Evolutionary conservation across 2,113 vertebrate species (phyloP).

Genomic region (Urocitellus parryii): DNA sequence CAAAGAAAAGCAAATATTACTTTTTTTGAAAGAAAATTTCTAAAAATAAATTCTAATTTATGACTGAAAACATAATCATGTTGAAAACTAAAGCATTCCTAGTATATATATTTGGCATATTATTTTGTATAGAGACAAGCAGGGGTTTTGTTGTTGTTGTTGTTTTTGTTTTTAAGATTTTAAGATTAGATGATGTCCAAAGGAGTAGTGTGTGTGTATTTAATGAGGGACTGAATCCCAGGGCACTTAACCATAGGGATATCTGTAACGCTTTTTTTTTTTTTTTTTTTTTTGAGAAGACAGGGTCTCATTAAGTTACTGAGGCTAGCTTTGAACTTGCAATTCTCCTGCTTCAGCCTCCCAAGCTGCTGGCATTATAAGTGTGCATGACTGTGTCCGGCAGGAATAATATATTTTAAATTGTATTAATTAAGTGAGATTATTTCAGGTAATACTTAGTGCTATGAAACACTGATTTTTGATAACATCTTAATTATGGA

Average conservation of each 20-base stretch:
- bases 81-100: not conserved
- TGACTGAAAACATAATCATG: not conserved
- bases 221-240: too few species aligned
- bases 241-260: too few species aligned
- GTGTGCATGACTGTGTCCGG: too few species aligned
- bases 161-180: not conserved
- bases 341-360: too few species aligned
- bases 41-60: not conserved
- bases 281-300: too few species aligned
- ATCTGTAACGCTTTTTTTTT: too few species aligned
- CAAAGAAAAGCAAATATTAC: not conserved
- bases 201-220: not conserved
- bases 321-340: too few species aligned
- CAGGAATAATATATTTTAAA: not conserved
- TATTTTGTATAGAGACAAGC: not conserved
- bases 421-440: not conserved
- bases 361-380: too few species aligned
- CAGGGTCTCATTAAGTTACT: too few species aligned
- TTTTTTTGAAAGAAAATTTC: conserved; percentile 21
- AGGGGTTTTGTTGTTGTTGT: not conserved
- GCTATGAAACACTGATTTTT: not conserved
- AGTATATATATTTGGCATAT: not conserved
- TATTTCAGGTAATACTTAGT: not conserved
- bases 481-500: not conserved
- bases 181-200: not conserved